Conservation (phyloP, 2,113 vertebrate genomes). For the Ceratotherium simum region DNA sequence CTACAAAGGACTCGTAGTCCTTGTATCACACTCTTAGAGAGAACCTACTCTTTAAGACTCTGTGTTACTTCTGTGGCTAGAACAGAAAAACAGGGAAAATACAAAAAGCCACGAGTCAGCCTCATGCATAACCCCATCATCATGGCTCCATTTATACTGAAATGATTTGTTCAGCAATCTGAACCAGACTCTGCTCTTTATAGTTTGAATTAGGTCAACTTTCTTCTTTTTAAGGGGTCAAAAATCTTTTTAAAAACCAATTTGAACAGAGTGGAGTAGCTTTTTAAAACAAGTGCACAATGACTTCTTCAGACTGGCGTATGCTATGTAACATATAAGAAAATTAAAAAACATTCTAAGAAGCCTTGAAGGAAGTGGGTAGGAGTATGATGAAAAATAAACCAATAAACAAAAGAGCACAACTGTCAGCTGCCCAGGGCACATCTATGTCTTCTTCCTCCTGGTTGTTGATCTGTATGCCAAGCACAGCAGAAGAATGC, state of each 20-base stretch:
- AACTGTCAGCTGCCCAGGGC: background rate
- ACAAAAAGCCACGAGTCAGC: background rate
- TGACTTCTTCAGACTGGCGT: background rate
- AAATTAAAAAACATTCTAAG: background rate
- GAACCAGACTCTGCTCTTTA: slow-evolving; percentile 47
- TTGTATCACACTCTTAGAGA: slow-evolving; percentile 3
- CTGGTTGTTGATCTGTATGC: background rate
- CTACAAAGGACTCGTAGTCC: slow-evolving; percentile 39
- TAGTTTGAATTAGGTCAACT: slow-evolving; percentile 15
- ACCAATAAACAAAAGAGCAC: background rate
- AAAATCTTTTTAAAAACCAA: slow-evolving; percentile 33
- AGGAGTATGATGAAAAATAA: background rate
- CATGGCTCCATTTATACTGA: slow-evolving; percentile 3
- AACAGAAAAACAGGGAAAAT: slow-evolving; percentile 33
- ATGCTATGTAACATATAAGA: background rate
- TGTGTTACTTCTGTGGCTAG: slow-evolving; percentile 1
- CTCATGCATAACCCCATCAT: background rate
- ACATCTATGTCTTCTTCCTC: background rate
- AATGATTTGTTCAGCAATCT: slow-evolving; percentile 44
- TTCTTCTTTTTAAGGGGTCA: background rate
- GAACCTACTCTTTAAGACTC: background rate
- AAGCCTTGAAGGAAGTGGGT: background rate
- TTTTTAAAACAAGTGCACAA: background rate
- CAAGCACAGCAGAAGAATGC: slow-evolving; percentile 30
- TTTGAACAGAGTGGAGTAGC: background rate